These are phyloP conservation scores for Gallinago jamesoni DNA, from an alignment of 2,113 vertebrate species.

Conservation along the genomic window DNA sequence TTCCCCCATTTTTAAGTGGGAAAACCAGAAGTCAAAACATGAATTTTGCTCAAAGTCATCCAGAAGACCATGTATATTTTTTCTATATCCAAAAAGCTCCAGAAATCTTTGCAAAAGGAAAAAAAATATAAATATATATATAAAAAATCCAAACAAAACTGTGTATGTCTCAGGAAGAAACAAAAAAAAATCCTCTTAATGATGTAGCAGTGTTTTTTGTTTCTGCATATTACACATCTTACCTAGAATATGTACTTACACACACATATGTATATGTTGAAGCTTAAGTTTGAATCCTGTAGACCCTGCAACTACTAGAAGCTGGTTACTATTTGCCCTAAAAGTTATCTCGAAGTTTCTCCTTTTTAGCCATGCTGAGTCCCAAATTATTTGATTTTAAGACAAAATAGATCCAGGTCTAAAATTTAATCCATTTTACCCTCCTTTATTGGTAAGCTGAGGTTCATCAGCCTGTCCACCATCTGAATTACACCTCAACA, in stretches of 20 bases:
- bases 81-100: neutral
- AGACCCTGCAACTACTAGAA: neutral
- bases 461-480: neutral
- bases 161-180: neutral
- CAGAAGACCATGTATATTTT: neutral
- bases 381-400: neutral
- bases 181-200: neutral
- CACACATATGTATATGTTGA: accelerated
- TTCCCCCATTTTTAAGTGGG: neutral
- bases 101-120: neutral
- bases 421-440: neutral
- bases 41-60: neutral
- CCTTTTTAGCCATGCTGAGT: neutral
- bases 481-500: neutral
- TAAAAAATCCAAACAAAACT: neutral
- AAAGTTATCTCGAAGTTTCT: neutral
- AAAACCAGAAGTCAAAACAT: neutral
- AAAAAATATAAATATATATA: neutral
- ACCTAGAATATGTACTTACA: neutral
- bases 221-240: neutral
- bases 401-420: neutral
- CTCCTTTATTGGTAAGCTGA: neutral
- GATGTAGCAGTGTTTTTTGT: neutral
- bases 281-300: neutral
- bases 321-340: neutral